Conservation (phyloP, 2,888 invertebrate species). For the Incurvaria masculella region DNA sequence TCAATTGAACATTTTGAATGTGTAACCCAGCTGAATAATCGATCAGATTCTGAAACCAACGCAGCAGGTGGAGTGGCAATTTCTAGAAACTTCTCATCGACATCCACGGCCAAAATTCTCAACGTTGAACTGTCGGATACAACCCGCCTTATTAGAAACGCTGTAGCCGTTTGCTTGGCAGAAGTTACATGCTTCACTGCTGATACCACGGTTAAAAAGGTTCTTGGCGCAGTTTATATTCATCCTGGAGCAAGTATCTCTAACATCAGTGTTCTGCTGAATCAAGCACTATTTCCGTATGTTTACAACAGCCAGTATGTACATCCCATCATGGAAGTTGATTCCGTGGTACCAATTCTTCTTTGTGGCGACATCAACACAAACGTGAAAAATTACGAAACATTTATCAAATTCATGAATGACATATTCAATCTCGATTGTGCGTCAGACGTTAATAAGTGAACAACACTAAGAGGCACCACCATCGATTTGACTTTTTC, state of each 20-base stretch:
- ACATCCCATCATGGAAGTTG: too few relatives aligned
- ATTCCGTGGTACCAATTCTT: conserved; percentile 15
- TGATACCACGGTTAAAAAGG: conserved; percentile 16
- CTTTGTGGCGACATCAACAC: conserved; percentile 17
- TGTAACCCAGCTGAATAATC: conserved; percentile 17
- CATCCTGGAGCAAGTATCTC: conserved; percentile 16
- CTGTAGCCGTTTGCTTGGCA: conserved; percentile 15
- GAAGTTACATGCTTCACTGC: conserved; percentile 19
- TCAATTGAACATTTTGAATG: conserved; percentile 16
- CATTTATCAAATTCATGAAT: conserved; percentile 19
- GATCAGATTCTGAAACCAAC: conserved; percentile 16
- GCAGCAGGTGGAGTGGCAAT: conserved; percentile 20
- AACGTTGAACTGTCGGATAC: conserved; percentile 13
- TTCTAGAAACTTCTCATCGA: conserved; percentile 17
- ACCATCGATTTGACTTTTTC: conserved; percentile 19
- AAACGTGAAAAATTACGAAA: conserved; percentile 16
- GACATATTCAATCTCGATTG: conserved; percentile 18
- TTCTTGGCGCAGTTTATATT: conserved; percentile 18
- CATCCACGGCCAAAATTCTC: conserved; percentile 12
- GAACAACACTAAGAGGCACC: conserved; percentile 16
- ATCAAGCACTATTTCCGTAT: conserved; percentile 16
- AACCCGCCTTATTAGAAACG: conserved; percentile 3
- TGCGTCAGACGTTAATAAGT: conserved; percentile 16
- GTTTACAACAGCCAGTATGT: conserved; percentile 15
- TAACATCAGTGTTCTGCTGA: conserved; percentile 15